Conservation (phyloP, 2,797 vertebrate genomes). For the Gymnopithys bicolor region DNA sequence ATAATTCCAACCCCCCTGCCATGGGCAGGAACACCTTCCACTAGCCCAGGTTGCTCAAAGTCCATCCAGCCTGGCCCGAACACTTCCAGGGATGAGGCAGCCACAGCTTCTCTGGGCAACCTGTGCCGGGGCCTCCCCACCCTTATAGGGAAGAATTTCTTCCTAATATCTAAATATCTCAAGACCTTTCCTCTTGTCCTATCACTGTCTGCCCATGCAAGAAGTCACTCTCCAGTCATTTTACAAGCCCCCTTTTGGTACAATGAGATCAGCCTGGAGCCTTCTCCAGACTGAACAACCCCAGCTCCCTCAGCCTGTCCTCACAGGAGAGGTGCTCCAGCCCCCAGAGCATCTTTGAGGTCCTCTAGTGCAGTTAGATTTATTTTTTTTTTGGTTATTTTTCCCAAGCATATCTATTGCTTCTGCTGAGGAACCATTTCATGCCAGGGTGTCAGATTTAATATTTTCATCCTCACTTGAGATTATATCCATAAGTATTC, state of each 20-base stretch:
- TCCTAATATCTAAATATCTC: not conserved
- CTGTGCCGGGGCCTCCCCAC: fast-evolving
- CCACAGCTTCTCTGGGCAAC: not conserved
- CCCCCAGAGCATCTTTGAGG: not conserved
- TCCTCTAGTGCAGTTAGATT: not conserved
- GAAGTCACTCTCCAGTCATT: not conserved
- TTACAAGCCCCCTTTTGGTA: not conserved
- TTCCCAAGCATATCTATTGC: not conserved
- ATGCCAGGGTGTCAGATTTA: not conserved
- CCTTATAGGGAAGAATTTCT: not conserved
- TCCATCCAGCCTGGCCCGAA: fast-evolving
- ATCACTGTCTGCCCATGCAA: fast-evolving
- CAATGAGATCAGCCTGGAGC: not conserved
- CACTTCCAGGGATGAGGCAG: not conserved
- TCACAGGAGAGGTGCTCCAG: not conserved
- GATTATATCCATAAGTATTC: not conserved
- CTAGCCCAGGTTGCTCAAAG: fast-evolving
- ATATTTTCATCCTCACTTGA: not conserved
- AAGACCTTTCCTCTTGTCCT: not conserved
- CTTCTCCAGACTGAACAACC: not conserved
- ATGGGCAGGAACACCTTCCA: not conserved
- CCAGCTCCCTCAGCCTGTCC: not conserved
- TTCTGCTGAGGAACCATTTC: not conserved
- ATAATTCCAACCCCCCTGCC: no score
- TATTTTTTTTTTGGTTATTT: not conserved